Base-by-base conservation (phyloP, 2,113 vertebrate species). In the Heterocephalus glaber region DNA sequence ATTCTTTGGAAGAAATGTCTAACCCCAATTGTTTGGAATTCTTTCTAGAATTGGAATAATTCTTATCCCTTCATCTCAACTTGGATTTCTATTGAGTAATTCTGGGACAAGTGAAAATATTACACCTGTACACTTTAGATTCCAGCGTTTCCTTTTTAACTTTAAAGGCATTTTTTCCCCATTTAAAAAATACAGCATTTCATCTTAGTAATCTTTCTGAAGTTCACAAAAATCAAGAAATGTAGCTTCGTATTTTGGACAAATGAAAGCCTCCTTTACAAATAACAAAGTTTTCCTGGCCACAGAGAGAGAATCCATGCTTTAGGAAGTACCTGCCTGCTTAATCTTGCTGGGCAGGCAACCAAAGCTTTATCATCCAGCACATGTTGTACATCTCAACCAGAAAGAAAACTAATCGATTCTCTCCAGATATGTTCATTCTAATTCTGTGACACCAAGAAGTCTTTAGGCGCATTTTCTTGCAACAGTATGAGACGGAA, bases 381-480 rank as follows among this genome's bases (percentile, higher is more conserved):
- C 19, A 47, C 70, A 54, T 87, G 83, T 13, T 92, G 33, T 87
- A 95, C 80, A 94, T 95, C 66, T 93, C 74, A 76, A 94, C 60
- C 61, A 94, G 92, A 95, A 89, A 92, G 65, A 81, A 95, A 95
- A 65, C 41, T 47, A 95, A 97, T 92, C 86, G 72, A 30, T 95
- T 96, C 86, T 96, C 86, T 63, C 81, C 85, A 95, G 93, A 95
- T 93, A 72, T 72, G 41, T 97, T 95, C 84, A 89, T 89, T 95
- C 89, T 95, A 93, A 97, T 97, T 95, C 87, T 89, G 83, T 90
- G 84, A 88, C 74, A 93, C 68, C n/a, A 70, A 74, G 60, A 83
- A 93, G 47, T 77, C 93, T 96, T 58, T 85, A 84, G 87, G 87
- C 92, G 86, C 68, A 95, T 97, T 96, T 95, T 97, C 68, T 66